These are phyloP conservation scores for Gymnocheta viridis DNA, from an alignment of 2,888 invertebrate species.

Conservation along the genomic window DNA sequence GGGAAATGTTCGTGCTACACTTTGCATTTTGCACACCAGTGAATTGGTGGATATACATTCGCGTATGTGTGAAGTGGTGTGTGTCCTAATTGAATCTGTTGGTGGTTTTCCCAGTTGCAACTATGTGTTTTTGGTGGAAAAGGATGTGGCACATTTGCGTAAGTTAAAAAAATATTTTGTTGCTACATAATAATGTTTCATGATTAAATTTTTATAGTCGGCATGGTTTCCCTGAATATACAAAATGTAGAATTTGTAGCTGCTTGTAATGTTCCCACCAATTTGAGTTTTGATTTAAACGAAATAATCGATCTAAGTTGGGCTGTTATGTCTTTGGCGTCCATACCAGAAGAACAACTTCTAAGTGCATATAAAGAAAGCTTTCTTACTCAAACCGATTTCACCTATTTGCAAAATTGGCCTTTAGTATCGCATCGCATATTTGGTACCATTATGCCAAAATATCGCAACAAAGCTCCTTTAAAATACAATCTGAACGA, in stretches of 20 bases:
- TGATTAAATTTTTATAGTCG: constrained; percentile 72
- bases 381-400: constrained; percentile 67
- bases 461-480: constrained; percentile 74
- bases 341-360: constrained; percentile 67
- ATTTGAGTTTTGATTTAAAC: constrained; percentile 72
- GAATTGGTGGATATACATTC: constrained; percentile 76
- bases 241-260: constrained; percentile 71
- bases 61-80: constrained; percentile 75
- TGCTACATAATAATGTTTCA: background rate
- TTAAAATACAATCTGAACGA: constrained; percentile 75
- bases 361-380: constrained; percentile 73
- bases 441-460: constrained; percentile 75
- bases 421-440: constrained; percentile 70
- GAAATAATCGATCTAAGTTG: constrained; percentile 75
- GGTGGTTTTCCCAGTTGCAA: constrained; percentile 75
- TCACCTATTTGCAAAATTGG: constrained; percentile 72
- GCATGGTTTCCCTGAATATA: constrained; percentile 71
- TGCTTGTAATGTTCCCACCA: constrained; percentile 69
- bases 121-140: constrained; percentile 74
- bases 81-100: constrained; percentile 74
- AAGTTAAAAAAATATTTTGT: constrained; percentile 42
- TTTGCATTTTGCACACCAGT: constrained; percentile 72
- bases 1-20: constrained; percentile 70
- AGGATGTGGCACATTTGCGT: constrained; percentile 74
- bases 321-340: constrained; percentile 68